Percentiles rank a stretch among this genome's conserved stretches.
phyloP scores from a whole-genome alignment of 2,888 invertebrate genomes.

The Thymelicus sylvestris region DNA sequence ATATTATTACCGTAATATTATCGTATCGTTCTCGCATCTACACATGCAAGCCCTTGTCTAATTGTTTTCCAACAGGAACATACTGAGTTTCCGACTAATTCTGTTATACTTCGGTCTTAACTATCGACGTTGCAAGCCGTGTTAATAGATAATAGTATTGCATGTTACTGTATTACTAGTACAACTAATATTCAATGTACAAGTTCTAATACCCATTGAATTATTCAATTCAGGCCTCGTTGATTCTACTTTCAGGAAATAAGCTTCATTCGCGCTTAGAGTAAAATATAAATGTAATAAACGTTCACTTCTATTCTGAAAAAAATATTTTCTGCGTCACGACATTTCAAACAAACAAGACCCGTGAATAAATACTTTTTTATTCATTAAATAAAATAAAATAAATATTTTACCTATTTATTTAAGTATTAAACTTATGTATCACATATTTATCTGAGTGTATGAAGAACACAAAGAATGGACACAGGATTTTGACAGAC shows the following conservation, averaged over 20 bases:
- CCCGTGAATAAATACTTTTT: too few species aligned
- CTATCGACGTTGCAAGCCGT: slow-evolving; percentile 11
- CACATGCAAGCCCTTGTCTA: slow-evolving; percentile 6
- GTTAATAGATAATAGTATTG: slow-evolving; percentile 9
- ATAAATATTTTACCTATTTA: too few species aligned
- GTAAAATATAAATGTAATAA: too few species aligned
- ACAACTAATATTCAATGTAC: background rate
- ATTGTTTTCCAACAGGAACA: slow-evolving; percentile 10
- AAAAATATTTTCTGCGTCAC: too few species aligned
- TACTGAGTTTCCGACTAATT: slow-evolving; percentile 8
- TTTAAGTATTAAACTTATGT: too few species aligned
- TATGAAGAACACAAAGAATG: too few species aligned
- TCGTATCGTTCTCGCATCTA: background rate
- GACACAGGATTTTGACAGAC: too few species aligned
- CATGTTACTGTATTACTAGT: background rate
- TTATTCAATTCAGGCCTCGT: background rate
- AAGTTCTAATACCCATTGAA: background rate
- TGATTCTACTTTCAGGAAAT: background rate
- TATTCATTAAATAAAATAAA: too few species aligned
- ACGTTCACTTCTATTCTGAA: too few species aligned
- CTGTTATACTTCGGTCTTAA: slow-evolving; percentile 15
- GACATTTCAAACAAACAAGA: too few species aligned
- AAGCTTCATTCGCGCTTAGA: background rate
- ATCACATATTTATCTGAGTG: too few species aligned
- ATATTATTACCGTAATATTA: background rate